Evolutionary conservation across 1,140 invertebrate genomes (phyloP), one percentile per base, ranked within the genome.

Genomic region (Nixonia krombeini): DNA sequence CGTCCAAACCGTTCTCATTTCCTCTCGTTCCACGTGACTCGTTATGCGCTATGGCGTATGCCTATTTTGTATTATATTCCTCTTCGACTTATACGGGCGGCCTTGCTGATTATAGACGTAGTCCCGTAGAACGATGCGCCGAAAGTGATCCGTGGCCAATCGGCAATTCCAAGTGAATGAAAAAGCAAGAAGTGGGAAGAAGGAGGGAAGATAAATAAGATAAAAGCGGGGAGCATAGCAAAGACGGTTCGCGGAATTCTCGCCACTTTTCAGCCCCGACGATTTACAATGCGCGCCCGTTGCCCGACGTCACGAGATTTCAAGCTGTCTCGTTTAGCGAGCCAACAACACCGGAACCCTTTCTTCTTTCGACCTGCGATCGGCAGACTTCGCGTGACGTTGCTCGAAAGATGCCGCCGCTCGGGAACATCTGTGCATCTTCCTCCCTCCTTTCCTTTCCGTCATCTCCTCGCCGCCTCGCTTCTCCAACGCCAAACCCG

Each of bases 281-380:
- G 66, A 50, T 69, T 58, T 69, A 29, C 58, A 40, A 45, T 7
- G 33, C 26, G 47, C 47, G 40, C 31, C n/a, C n/a, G 8, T 16
- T 38, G 44, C 21, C 29, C 8, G 53, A 44, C 57, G 55, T 63
- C 66, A 72, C 66, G 50, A 70, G 52, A 70, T 72, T 74, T 74
- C 55, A 66, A 61, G 41, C 70, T 70, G 65, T 72, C 69, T 72
- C 42, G 64, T 73, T 61, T 55, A 58, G 46, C 50, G 44, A 63
- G 38, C 51, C 49, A 74, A 73, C 63, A 31, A 73, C 51, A 40
- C 28, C 58, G 45, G 62, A 7, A 28, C 21, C 29, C 33, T 40
- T 57, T 59, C 44, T 44, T 28, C 51, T 18, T 38, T 49, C 33
- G 21, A 46, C n/a, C n/a, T n/a, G 31, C 47, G 37, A 62, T 62